Evolutionary conservation across 2,888 invertebrate species (phyloP).

Genomic region (Sphaerolaimus hirsutus): DNA sequence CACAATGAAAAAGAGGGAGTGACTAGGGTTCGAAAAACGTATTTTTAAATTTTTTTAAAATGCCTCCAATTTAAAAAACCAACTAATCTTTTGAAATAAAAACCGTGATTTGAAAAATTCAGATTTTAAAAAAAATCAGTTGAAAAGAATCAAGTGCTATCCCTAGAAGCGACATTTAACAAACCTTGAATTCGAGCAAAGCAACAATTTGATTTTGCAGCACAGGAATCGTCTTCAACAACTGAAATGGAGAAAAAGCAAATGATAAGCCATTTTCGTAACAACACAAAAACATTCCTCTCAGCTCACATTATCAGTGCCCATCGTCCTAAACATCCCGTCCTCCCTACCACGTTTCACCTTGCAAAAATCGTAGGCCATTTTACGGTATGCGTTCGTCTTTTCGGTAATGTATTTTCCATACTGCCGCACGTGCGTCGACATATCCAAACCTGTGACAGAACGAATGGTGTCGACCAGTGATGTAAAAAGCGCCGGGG

Average conservation of each 20-base stretch:
- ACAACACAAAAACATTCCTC: not conserved
- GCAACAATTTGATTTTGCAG: slow-evolving; percentile 83
- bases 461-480: no score
- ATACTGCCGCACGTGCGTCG: slow-evolving; percentile 89
- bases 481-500: no score
- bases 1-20: not conserved
- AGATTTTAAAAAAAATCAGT: no score
- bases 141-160: no score
- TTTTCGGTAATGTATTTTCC: slow-evolving; percentile 98
- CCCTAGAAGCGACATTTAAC: no score
- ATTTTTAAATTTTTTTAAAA: not conserved
- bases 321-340: slow-evolving; percentile 84
- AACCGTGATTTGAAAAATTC: no score
- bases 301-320: slow-evolving; percentile 52
- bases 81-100: no score
- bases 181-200: slow-evolving; percentile 75
- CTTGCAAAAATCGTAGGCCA: slow-evolving; percentile 99
- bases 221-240: slow-evolving; percentile 79
- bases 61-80: slow-evolving; percentile 2
- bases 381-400: slow-evolving; percentile 84
- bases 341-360: slow-evolving; percentile 98
- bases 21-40: no score
- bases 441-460: slow-evolving; percentile 84
- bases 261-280: not conserved
- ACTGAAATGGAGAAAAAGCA: slow-evolving; percentile 21